Evolutionary conservation across 2,888 invertebrate species (phyloP).

Genomic region (Pseudococcus longispinus): DNA sequence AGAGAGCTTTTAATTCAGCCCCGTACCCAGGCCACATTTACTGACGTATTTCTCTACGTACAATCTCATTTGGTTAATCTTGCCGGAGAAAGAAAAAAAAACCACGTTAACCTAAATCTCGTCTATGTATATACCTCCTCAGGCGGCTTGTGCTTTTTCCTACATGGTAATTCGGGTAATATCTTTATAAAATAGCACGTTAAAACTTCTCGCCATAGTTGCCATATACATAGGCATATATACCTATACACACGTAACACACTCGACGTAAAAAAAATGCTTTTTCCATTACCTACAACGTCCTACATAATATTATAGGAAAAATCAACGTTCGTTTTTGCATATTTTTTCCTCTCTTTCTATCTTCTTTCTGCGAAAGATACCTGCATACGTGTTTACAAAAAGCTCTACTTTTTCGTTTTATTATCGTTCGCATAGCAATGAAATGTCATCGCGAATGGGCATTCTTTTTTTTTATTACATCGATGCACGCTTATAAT

Average conservation of each 20-base stretch:
- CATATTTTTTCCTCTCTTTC: neutral
- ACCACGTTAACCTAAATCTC: neutral
- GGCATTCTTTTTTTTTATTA: neutral
- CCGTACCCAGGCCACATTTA: neutral
- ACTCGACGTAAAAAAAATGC: neutral
- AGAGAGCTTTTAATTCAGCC: constrained; percentile 6
- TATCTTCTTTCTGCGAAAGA: neutral
- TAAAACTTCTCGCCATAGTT: neutral
- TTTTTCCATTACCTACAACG: constrained; percentile 7
- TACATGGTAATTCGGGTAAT: constrained; percentile 17
- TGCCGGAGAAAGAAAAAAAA: neutral
- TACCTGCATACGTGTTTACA: neutral
- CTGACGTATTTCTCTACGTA: neutral
- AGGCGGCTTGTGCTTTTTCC: constrained; percentile 2
- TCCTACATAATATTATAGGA: neutral
- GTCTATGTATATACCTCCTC: neutral
- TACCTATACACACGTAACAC: neutral
- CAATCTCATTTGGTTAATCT: constrained; percentile 30
- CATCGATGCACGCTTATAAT: neutral
- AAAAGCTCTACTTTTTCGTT: neutral
- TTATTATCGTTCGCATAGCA: neutral
- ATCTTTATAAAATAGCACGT: constrained; percentile 20
- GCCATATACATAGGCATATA: neutral
- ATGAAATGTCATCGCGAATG: constrained; percentile 3
- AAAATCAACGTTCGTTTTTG: constrained; percentile 23